Evolutionary conservation across 2,797 vertebrate species (phyloP), one percentile per base, ranked within the genome.

Genomic region (Cyclura pinguis): DNA sequence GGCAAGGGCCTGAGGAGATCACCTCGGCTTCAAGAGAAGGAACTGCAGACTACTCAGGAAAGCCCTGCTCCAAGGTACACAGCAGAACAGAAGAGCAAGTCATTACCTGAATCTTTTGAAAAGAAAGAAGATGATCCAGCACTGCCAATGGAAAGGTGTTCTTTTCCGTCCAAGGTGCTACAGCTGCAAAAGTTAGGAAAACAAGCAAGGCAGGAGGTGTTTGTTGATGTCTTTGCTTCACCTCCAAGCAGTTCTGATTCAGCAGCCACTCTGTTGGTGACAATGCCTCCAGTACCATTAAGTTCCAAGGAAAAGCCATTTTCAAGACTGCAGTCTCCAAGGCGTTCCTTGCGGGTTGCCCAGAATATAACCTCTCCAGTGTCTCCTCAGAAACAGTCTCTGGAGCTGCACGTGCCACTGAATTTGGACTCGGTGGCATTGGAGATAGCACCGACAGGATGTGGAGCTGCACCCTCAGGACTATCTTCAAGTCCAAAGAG

Each of bases 121-220:
- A 96, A 91, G 35, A 96, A 92, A 84, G 92, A 74, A 0, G 18
- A 81, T 86, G 9, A 16, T 59, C 92, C 88, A 52, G 95, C 96
- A 0, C 96, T 96, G 73, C 93, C 86, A 1, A 97, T 98, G 93
- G 93, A 20, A 52, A 94, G 93, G 52, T 88, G 97, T 74, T 95
- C 95, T 89, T 97, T 97, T 84, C 97, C 98, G 0, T 91, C 96
- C 42, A 97, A 97, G 93, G 93, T 78, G 42, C 24, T 85, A 32
- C 74, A 32, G 6, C 91, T 84, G 9, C 92, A 88, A 81, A 92
- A 82, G 4, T 88, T 92, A 22, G 14, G 2, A 42, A 93, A 95
- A 84, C 6, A 4, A 4, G 20, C 64, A 4, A 77, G 57, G 14
- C 86, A 85, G 0, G 6, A 29, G 7, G 10, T 10, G 18, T 72